Percentiles rank a stretch among this genome's conserved stretches.
These are phyloP conservation scores for Botrylloides violaceus DNA, from an alignment of 23 tunicate species.

Conservation along the genomic window DNA sequence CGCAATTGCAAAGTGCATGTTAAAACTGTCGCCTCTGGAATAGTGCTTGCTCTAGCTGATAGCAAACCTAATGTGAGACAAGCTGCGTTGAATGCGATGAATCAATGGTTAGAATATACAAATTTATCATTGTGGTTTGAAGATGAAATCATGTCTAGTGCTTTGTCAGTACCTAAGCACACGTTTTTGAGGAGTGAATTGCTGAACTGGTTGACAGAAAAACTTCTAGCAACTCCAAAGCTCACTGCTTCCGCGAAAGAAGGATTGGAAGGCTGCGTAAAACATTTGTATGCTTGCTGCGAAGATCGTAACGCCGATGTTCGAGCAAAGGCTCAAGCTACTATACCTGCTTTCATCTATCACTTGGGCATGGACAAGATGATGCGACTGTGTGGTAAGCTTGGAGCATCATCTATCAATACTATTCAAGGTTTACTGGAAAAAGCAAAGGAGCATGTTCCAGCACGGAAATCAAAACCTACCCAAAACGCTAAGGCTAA, in stretches of 20 bases:
- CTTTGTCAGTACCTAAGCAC: conserved; percentile 53
- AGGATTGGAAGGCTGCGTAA: conserved; percentile 60
- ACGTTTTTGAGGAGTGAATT: conserved; percentile 72
- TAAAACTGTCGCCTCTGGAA: conserved; percentile 16
- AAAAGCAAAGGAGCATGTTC: conserved; percentile 64
- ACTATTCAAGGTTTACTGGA: conserved; percentile 52
- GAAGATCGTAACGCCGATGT: conserved; percentile 92
- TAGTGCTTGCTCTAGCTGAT: conserved; percentile 64
- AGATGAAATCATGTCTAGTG: conserved; percentile 54
- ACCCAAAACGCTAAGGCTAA: conserved; percentile 10
- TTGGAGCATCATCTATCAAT: conserved; percentile 40
- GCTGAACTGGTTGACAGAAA: conserved; percentile 69
- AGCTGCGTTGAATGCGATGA: conserved; percentile 72
- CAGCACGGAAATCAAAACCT: conserved; percentile 42
- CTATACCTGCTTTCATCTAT: conserved; percentile 61
- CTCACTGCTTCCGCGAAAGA: conserved; percentile 34
- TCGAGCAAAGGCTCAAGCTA: conserved; percentile 69
- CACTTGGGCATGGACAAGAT: conserved; percentile 71
- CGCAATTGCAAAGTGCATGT: conserved; percentile 63
- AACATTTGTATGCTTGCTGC: conserved; percentile 65
- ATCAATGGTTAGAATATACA: conserved; percentile 78
- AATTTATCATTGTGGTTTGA: conserved; percentile 80
- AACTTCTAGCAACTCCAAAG: conserved; percentile 37
- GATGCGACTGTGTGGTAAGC: conserved; percentile 37
- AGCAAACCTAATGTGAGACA: conserved; percentile 91